These are phyloP conservation scores for Cosmopolites sordidus DNA, from an alignment of 2,888 invertebrate genomes.

Conservation along the genomic window DNA sequence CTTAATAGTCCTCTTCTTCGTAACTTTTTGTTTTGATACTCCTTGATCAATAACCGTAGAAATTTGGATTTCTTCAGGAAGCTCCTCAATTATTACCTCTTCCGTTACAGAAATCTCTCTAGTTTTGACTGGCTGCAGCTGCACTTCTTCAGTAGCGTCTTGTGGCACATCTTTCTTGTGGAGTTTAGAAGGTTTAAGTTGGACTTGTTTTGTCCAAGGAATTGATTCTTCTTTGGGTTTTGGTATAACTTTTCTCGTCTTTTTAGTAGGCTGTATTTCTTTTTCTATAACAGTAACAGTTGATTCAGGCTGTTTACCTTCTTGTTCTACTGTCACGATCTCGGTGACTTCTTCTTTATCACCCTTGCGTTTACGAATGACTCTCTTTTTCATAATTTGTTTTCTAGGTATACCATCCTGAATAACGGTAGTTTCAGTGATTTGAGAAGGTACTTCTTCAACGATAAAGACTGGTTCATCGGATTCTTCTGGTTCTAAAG, in stretches of 20 bases:
- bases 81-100: conserved; percentile 32
- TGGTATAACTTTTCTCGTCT: conserved; percentile 25
- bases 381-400: conserved; percentile 42
- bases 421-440: conserved; percentile 38
- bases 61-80: conserved; percentile 27
- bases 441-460: conserved; percentile 34
- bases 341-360: conserved; percentile 41
- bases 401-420: conserved; percentile 24
- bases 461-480: conserved; percentile 19
- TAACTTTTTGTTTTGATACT: conserved; percentile 31
- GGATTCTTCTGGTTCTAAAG: conserved; percentile 30
- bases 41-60: conserved; percentile 39
- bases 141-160: conserved; percentile 30
- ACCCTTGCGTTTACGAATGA: conserved; percentile 45
- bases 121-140: conserved; percentile 28
- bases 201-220: conserved; percentile 60
- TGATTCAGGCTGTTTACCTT: conserved; percentile 44
- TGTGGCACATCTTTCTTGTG: conserved; percentile 43
- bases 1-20: conserved; percentile 31
- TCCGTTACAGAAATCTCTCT: conserved; percentile 28
- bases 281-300: conserved; percentile 25
- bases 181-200: conserved; percentile 47
- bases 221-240: conserved; percentile 36
- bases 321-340: conserved; percentile 36
- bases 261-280: conserved; percentile 30